phyloP scores from a whole-genome alignment of 37 sponge, comb jelly and placozoan species.

The Beroe ovata region DNA sequence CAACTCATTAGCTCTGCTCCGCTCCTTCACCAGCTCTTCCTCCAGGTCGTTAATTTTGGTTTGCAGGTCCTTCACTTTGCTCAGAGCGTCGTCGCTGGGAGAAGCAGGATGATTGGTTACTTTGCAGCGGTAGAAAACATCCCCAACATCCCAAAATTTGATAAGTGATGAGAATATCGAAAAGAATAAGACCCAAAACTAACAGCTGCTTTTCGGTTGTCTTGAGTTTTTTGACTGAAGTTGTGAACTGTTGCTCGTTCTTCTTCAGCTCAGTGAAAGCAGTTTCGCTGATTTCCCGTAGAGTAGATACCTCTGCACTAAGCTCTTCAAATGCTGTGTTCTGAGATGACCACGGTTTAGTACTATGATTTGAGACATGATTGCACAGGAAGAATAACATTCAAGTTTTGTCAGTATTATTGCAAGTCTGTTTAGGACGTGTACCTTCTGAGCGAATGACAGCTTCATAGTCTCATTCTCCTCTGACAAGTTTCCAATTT shows the following conservation, averaged over 20 bases:
- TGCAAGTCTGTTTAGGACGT: no score
- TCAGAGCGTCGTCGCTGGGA: constrained; percentile 41
- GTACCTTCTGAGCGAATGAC: constrained; percentile 24
- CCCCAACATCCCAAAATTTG: no score
- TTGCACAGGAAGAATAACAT: no score
- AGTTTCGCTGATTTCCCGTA: constrained; percentile 52
- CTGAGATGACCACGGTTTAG: not conserved
- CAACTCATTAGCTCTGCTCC: constrained; percentile 9
- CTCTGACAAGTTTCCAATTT: constrained; percentile 24
- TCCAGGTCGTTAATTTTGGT: constrained; percentile 62
- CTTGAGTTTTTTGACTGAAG: constrained; percentile 24
- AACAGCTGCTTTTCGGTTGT: constrained; percentile 57
- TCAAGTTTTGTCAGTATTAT: no score
- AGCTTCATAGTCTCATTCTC: constrained; percentile 35
- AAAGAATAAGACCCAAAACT: not conserved
- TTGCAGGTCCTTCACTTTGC: constrained; percentile 38
- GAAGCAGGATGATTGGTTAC: not conserved
- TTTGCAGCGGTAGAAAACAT: no score
- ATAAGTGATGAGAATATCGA: not conserved
- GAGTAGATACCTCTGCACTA: constrained; percentile 5
- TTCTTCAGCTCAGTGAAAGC: constrained; percentile 61
- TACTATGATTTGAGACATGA: no score
- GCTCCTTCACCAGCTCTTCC: constrained; percentile 41
- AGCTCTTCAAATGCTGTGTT: constrained; percentile 47
- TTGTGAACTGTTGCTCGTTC: constrained; percentile 54